phyloP scores from a whole-genome alignment of 1,140 invertebrate species.

The Planococcus citri region DNA sequence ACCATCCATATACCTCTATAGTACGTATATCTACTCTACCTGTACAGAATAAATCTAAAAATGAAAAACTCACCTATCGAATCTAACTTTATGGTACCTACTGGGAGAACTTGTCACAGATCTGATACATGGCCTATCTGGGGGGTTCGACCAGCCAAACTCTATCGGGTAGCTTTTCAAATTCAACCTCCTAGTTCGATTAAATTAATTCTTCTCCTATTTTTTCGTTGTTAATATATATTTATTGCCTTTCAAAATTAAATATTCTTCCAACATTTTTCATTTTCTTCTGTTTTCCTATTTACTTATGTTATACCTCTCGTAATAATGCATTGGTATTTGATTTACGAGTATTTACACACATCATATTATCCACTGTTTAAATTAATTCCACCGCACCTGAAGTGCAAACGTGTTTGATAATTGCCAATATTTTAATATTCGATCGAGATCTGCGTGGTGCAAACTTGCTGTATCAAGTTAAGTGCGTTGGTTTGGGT shows the following conservation, averaged over 20 bases:
- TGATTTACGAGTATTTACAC: conserved; percentile 1
- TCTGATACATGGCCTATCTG: conserved; percentile 16
- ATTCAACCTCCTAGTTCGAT: conserved; percentile 15
- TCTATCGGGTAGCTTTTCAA: background rate
- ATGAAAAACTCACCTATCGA: conserved; percentile 8
- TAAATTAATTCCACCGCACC: background rate
- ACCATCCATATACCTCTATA: no score
- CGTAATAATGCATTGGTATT: background rate
- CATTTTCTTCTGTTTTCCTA: background rate
- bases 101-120: conserved; percentile 18
- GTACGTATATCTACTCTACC: background rate
- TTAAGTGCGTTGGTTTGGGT: no score
- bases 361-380: background rate
- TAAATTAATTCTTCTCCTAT: conserved; percentile 15
- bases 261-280: conserved; percentile 3
- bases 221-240: conserved; percentile 16
- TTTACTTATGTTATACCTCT: background rate
- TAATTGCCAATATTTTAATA: no score
- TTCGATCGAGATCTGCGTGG: no score
- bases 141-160: background rate
- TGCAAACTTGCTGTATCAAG: no score
- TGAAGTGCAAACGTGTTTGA: no score
- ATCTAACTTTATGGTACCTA: conserved; percentile 15
- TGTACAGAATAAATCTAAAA: background rate
- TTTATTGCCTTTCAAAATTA: conserved; percentile 18